A percentile compares a stretch with the other conserved stretches of the same genome.
These are phyloP conservation scores for Lepidostoma basale DNA, from an alignment of 1,140 invertebrate genomes.

Conservation along the genomic window DNA sequence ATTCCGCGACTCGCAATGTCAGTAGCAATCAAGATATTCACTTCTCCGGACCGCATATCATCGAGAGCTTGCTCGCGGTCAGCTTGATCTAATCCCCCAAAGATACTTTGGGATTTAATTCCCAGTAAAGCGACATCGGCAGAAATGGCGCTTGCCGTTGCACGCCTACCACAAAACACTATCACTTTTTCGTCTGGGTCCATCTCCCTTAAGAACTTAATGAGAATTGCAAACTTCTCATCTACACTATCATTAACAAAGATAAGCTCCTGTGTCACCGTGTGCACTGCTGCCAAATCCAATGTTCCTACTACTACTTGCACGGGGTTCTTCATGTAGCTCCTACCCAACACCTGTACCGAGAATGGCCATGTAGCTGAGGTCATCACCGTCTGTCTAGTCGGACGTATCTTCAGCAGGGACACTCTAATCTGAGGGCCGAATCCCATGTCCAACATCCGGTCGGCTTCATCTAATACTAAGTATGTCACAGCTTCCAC, in stretches of 20 bases:
- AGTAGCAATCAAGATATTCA: conserved; percentile 88
- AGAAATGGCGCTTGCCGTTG: conserved; percentile 78
- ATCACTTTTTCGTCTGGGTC: conserved; percentile 78
- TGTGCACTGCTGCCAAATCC: conserved; percentile 83
- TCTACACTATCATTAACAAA: conserved; percentile 70
- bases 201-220: conserved; percentile 71
- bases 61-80: conserved; percentile 86
- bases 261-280: conserved; percentile 77
- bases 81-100: conserved; percentile 86
- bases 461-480: conserved; percentile 91
- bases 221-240: conserved; percentile 51
- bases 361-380: conserved; percentile 87
- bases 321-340: conserved; percentile 86
- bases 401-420: conserved; percentile 76
- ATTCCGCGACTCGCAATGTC: conserved; percentile 92
- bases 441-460: conserved; percentile 88
- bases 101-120: conserved; percentile 77
- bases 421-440: conserved; percentile 87
- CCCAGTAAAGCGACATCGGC: conserved; percentile 75
- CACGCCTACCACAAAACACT: conserved; percentile 87
- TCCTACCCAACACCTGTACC: conserved; percentile 79
- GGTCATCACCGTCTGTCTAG: conserved; percentile 87
- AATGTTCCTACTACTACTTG: conserved; percentile 88
- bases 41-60: conserved; percentile 77
- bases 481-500: conserved; percentile 82